phyloP scores from a whole-genome alignment of 2,888 invertebrate genomes.

The Corbicula japonica region DNA sequence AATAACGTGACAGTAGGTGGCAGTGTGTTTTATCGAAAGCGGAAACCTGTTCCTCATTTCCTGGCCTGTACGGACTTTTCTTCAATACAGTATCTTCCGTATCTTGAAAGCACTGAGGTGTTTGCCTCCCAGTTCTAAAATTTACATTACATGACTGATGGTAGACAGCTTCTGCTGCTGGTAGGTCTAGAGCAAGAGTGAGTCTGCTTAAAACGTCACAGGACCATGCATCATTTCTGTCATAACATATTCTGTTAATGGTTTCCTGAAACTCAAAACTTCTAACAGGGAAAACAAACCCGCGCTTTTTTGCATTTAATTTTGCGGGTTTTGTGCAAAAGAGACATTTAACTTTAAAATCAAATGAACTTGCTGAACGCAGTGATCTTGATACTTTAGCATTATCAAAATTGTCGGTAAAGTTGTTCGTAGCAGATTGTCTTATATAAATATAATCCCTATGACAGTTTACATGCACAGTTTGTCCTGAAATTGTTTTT shows the following conservation, averaged over 20 bases:
- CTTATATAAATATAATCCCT: neutral
- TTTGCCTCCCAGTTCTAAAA: constrained; percentile 29
- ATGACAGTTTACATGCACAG: constrained; percentile 1
- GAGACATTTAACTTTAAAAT: constrained; percentile 17
- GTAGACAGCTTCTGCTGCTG: constrained; percentile 34
- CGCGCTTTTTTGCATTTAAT: neutral
- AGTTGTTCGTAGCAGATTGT: neutral
- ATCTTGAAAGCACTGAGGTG: neutral
- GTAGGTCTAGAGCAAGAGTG: constrained; percentile 10
- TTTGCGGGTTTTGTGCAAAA: constrained; percentile 18
- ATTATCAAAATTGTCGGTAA: neutral
- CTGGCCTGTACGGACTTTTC: neutral
- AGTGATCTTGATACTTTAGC: neutral
- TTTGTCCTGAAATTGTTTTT: neutral
- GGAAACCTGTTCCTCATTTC: neutral
- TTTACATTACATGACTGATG: constrained; percentile 38
- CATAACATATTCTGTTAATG: neutral
- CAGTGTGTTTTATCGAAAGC: no score
- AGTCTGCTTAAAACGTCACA: neutral
- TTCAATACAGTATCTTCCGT: neutral
- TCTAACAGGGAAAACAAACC: constrained; percentile 13
- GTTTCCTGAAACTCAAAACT: constrained; percentile 14
- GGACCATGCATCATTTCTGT: constrained; percentile 21
- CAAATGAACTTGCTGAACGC: neutral
- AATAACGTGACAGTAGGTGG: no score